Evolutionary conservation across 2,797 vertebrate genomes (phyloP).

Genomic region (Champsocephalus esox): DNA sequence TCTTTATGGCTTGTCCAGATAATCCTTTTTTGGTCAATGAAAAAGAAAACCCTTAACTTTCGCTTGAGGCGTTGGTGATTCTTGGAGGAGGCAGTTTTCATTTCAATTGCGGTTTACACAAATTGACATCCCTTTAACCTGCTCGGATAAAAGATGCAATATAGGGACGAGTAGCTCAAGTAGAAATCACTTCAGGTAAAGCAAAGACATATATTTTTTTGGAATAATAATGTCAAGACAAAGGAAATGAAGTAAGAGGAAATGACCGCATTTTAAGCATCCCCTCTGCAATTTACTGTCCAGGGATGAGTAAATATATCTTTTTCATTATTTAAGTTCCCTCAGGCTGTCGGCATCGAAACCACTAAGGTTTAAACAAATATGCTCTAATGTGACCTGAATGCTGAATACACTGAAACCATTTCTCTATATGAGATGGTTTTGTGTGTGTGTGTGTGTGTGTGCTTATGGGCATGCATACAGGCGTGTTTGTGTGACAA

Average conservation of each 20-base stretch:
- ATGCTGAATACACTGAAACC: constrained; percentile 46
- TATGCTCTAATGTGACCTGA: constrained; percentile 37
- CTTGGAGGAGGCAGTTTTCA: constrained; percentile 48
- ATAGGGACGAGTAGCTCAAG: constrained; percentile 11
- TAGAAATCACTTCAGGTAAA: constrained; percentile 39
- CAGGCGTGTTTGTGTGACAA: constrained; percentile 53
- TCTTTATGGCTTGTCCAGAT: constrained; percentile 79
- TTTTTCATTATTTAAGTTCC: constrained; percentile 62
- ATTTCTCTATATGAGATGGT: constrained; percentile 42
- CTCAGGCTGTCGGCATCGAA: constrained; percentile 40
- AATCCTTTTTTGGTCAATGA: constrained; percentile 71
- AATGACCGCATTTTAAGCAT: constrained; percentile 15
- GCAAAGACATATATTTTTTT: constrained; percentile 10
- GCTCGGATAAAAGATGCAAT: constrained; percentile 50
- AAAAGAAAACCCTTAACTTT: constrained; percentile 58
- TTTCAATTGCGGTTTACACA: constrained; percentile 42
- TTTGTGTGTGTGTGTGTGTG: constrained; percentile 26
- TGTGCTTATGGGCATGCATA: constrained; percentile 45
- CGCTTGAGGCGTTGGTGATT: constrained; percentile 18
- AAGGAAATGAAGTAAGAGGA: constrained; percentile 13
- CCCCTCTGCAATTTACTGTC: constrained; percentile 39
- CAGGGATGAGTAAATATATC: constrained; percentile 56
- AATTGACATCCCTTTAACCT: constrained; percentile 42
- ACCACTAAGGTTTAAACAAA: constrained; percentile 40
- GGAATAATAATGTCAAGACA: constrained; percentile 13